Percentiles rank a stretch among this genome's conserved stretches.
Evolutionary conservation across 2,797 vertebrate species (phyloP).

Genomic region (Mormyrops attenuatus): DNA sequence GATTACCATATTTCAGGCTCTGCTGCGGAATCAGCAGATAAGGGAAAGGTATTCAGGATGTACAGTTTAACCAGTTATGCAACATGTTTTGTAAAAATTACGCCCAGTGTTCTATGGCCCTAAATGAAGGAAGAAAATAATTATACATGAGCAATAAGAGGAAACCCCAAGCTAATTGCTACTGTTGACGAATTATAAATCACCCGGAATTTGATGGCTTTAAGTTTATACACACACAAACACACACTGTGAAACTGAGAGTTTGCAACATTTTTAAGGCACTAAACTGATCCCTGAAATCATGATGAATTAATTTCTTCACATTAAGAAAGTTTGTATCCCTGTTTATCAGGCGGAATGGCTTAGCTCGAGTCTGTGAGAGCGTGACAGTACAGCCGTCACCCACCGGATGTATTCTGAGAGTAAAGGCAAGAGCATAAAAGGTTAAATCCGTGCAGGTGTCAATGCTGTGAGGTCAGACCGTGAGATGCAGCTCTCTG

Average conservation of each 20-base stretch:
- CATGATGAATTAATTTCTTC: not conserved
- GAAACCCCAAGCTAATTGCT: not conserved
- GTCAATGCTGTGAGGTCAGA: not conserved
- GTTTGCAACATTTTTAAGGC: not conserved
- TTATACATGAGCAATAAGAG: not conserved
- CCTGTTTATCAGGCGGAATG: not conserved
- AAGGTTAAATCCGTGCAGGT: not conserved
- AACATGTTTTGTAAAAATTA: constrained; percentile 1
- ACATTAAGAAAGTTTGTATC: not conserved
- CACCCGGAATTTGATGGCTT: not conserved
- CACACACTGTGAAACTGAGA: not conserved
- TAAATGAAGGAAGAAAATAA: not conserved
- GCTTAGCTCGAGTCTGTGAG: not conserved
- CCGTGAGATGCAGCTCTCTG: not conserved
- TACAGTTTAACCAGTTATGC: not conserved
- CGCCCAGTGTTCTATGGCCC: not conserved
- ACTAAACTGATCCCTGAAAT: not conserved
- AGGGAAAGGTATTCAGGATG: not conserved
- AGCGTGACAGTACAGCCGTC: not conserved
- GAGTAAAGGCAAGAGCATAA: not conserved
- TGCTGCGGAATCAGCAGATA: not conserved
- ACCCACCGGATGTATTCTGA: not conserved
- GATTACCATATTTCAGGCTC: constrained; percentile 8
- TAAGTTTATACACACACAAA: not conserved
- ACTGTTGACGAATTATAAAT: not conserved